A percentile compares a stretch with the other conserved stretches of the same genome.
Conservation (phyloP, 2,888 invertebrate species). For the Cordilura impudica region DNA sequence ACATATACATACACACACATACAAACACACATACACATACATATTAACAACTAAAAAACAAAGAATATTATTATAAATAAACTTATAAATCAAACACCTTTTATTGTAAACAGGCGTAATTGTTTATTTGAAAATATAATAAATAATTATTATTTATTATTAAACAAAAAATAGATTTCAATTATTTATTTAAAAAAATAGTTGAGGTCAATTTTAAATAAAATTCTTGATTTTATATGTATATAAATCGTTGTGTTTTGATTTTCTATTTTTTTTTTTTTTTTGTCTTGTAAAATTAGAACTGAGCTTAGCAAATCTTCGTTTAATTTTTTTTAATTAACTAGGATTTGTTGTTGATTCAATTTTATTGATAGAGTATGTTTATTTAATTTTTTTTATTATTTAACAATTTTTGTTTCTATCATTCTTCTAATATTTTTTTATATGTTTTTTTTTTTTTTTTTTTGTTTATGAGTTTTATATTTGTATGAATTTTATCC, state of each 20-base stretch:
- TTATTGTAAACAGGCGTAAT: neutral
- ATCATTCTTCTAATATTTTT: constrained; percentile 30
- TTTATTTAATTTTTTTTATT: constrained; percentile 25
- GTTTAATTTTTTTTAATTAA: neutral
- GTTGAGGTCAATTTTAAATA: constrained; percentile 32
- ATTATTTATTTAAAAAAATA: constrained; percentile 1
- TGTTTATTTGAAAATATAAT: neutral
- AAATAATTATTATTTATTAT: constrained; percentile 7
- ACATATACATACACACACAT: too few species aligned
- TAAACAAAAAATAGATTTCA: neutral
- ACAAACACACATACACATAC: neutral
- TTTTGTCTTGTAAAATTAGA: neutral
- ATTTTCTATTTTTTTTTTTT: neutral
- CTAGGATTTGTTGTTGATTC: constrained; percentile 20
- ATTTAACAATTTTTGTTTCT: constrained; percentile 34
- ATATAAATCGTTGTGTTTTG: neutral
- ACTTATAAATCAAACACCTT: neutral
- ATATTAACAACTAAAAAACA: neutral
- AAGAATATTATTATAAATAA: neutral
- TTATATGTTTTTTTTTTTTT: constrained; percentile 7
- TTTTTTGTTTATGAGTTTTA: constrained; percentile 27
- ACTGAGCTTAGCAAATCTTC: neutral
- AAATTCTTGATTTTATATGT: neutral
- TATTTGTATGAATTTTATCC: constrained; percentile 61
- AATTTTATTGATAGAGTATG: constrained; percentile 51